A percentile compares a stretch with the other conserved stretches of the same genome.
Conservation (phyloP, 2,797 vertebrate species). For the Holocentrus rufus region DNA sequence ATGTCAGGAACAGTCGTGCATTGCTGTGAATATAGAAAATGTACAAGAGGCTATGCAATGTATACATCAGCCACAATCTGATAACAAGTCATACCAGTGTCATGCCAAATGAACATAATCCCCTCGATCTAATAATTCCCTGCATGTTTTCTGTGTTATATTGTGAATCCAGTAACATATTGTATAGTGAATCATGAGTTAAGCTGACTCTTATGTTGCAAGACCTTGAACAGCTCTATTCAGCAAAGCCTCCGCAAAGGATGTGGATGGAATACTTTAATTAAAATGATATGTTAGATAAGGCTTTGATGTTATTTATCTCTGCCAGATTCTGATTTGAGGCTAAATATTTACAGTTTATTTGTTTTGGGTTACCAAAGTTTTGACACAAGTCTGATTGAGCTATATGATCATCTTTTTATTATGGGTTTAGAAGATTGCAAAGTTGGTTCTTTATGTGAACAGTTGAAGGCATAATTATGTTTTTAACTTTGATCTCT, state of each 20-base stretch:
- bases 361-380: not conserved
- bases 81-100: not conserved
- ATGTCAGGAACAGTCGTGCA: not conserved
- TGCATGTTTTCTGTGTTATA: no score
- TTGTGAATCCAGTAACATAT: no score
- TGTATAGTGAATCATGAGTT: not conserved
- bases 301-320: no score
- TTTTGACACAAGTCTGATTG: not conserved
- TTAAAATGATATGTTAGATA: not conserved
- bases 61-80: not conserved
- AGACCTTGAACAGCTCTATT: not conserved
- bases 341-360: not conserved
- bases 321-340: not conserved
- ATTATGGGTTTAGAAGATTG: not conserved
- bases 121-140: not conserved
- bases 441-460: not conserved
- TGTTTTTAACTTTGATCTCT: no score
- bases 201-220: not conserved
- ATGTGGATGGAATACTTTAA: not conserved
- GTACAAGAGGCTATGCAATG: no score
- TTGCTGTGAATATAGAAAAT: not conserved
- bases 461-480: not conserved
- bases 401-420: not conserved
- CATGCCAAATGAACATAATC: not conserved
- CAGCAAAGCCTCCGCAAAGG: not conserved